A percentile compares a stretch with the other conserved stretches of the same genome.
These are phyloP conservation scores for Dermatemys mawii DNA, from an alignment of 2,113 vertebrate genomes.

Conservation along the genomic window DNA sequence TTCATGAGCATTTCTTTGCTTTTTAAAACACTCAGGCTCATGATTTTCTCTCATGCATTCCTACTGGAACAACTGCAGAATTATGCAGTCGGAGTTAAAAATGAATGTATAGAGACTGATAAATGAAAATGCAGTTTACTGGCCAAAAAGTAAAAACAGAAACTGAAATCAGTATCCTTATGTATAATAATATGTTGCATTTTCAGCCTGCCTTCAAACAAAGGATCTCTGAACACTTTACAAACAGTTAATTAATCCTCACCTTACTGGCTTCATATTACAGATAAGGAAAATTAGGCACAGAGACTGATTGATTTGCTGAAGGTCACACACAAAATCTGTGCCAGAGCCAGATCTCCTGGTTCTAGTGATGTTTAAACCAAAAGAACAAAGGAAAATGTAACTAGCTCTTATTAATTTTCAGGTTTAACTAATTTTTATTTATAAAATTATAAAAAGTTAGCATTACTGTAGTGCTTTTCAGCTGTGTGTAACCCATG, in stretches of 20 bases:
- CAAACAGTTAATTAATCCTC: not conserved
- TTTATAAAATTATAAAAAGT: not conserved
- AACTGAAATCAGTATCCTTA: not conserved
- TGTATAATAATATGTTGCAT: not conserved
- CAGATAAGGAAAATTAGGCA: not conserved
- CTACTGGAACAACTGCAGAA: not conserved
- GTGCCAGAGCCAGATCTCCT: slow-evolving; percentile 18
- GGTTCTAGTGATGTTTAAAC: slow-evolving; percentile 25
- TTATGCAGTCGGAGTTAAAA: not conserved
- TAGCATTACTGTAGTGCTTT: not conserved
- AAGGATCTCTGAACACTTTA: not conserved
- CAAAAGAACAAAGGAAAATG: slow-evolving; percentile 33
- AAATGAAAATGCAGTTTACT: not conserved
- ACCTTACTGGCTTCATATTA: not conserved
- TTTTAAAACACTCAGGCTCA: not conserved
- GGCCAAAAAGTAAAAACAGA: not conserved
- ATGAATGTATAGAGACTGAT: not conserved
- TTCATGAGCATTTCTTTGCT: not conserved
- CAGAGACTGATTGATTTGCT: slow-evolving; percentile 12
- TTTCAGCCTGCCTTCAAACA: not conserved
- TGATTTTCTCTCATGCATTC: not conserved
- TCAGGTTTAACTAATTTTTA: not conserved
- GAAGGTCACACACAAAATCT: not conserved
- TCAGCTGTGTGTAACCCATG: fast-evolving
- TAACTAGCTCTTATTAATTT: not conserved